Percentiles rank a stretch among this genome's conserved stretches.
phyloP scores from a whole-genome alignment of 37 sponge, comb jelly and placozoan species.

The Axinella damicornis region DNA sequence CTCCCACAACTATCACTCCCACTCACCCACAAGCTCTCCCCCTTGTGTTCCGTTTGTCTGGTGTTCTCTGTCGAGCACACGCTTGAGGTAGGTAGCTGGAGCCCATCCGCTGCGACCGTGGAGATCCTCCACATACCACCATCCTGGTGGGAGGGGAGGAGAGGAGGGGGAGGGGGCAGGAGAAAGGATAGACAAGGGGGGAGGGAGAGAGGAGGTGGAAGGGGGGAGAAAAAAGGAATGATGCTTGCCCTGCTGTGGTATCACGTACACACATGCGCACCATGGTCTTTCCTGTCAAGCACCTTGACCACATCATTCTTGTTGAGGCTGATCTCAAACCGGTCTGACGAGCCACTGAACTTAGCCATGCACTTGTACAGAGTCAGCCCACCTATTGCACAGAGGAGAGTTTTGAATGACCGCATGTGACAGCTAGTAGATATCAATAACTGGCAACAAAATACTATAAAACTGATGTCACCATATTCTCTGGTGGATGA shows the following conservation, averaged over 20 bases:
- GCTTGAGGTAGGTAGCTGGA: constrained; percentile 45
- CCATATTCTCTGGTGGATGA: too few relatives aligned
- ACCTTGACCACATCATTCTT: constrained; percentile 37
- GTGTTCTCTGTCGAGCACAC: constrained; percentile 4
- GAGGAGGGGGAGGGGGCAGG: not conserved
- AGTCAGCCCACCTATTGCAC: not conserved
- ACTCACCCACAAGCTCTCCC: not conserved
- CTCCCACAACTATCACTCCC: too few relatives aligned
- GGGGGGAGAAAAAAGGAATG: not conserved
- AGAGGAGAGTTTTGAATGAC: too few relatives aligned
- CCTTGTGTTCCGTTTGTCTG: not conserved
- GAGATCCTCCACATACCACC: constrained; percentile 71
- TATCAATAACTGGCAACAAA: too few relatives aligned
- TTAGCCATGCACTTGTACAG: constrained; percentile 35
- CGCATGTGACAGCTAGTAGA: too few relatives aligned
- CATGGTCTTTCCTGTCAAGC: constrained; percentile 49
- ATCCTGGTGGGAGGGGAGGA: constrained; percentile 4
- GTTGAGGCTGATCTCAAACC: constrained; percentile 25
- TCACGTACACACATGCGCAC: not conserved
- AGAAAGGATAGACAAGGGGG: not conserved
- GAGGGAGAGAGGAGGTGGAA: not conserved
- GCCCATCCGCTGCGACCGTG: constrained; percentile 57
- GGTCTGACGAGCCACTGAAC: constrained; percentile 9
- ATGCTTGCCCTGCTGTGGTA: too few relatives aligned
- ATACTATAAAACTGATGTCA: too few relatives aligned